phyloP scores from a whole-genome alignment of 2,888 invertebrate genomes.

The Cyclophora punctaria region DNA sequence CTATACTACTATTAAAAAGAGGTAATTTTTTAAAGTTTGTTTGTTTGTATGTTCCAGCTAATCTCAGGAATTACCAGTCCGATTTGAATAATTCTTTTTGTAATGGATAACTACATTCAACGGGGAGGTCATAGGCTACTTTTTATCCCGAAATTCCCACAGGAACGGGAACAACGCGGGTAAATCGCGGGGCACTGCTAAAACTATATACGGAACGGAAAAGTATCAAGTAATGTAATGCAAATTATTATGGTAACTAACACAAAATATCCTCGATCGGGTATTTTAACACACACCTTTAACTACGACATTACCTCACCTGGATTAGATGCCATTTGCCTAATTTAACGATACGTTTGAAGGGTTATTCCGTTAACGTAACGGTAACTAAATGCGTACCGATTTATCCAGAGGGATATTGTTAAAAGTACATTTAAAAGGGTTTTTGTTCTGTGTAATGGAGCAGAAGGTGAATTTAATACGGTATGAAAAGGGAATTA shows the following conservation, averaged over 20 bases:
- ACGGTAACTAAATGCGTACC: not conserved
- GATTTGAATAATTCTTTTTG: too few species aligned
- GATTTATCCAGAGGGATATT: not conserved
- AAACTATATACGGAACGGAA: not conserved
- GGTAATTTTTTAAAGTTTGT: too few species aligned
- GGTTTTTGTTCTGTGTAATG: not conserved
- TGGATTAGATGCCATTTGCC: constrained; percentile 15
- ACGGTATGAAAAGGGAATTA: not conserved
- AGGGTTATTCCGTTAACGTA: constrained; percentile 4
- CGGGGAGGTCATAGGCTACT: too few species aligned
- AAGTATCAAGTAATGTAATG: not conserved
- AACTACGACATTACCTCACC: constrained; percentile 11
- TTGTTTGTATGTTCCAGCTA: too few species aligned
- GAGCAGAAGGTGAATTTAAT: not conserved
- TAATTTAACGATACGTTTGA: constrained; percentile 9
- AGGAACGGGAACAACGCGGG: too few species aligned
- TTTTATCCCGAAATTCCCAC: too few species aligned
- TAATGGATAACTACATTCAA: too few species aligned
- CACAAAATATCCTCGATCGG: not conserved
- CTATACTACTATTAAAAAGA: too few species aligned
- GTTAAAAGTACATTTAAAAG: not conserved
- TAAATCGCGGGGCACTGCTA: too few species aligned
- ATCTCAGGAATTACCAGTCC: not conserved
- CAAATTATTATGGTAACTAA: not conserved
- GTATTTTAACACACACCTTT: not conserved